These are phyloP conservation scores for Pseudomyrmex cubaensis DNA, from an alignment of 1,140 invertebrate species.

Conservation along the genomic window DNA sequence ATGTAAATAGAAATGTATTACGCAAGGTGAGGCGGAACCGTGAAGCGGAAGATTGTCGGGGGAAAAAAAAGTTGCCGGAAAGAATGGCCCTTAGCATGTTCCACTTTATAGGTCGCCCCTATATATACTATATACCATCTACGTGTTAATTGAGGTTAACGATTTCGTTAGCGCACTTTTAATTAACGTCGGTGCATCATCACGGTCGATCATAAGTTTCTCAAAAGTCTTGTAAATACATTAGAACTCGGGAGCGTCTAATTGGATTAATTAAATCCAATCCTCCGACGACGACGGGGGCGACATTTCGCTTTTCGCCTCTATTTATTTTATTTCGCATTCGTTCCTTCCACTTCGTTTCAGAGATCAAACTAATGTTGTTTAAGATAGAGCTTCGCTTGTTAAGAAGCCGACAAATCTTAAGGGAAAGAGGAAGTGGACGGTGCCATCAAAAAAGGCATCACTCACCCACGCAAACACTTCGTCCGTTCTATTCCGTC, in stretches of 20 bases:
- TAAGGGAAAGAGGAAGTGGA: not conserved
- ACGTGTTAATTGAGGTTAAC: conserved; percentile 49
- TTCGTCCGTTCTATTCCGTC: conserved; percentile 2
- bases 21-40: not conserved
- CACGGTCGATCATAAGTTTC: conserved; percentile 46
- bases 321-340: conserved; percentile 47
- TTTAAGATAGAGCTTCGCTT: conserved; percentile 14
- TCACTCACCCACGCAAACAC: no score
- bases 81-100: conserved; percentile 8
- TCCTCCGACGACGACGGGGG: not conserved
- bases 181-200: conserved; percentile 40
- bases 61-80: not conserved
- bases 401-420: not conserved
- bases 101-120: not conserved
- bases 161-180: conserved; percentile 51
- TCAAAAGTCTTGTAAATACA: conserved; percentile 48
- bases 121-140: not conserved
- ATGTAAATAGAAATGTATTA: conserved; percentile 7
- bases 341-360: not conserved
- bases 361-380: conserved; percentile 33
- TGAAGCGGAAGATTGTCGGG: not conserved
- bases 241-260: conserved; percentile 28
- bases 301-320: conserved; percentile 36
- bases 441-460: not conserved
- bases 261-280: conserved; percentile 54